These are phyloP conservation scores for Paralichthys olivaceus DNA, from an alignment of 2,113 vertebrate species.

Conservation along the genomic window DNA sequence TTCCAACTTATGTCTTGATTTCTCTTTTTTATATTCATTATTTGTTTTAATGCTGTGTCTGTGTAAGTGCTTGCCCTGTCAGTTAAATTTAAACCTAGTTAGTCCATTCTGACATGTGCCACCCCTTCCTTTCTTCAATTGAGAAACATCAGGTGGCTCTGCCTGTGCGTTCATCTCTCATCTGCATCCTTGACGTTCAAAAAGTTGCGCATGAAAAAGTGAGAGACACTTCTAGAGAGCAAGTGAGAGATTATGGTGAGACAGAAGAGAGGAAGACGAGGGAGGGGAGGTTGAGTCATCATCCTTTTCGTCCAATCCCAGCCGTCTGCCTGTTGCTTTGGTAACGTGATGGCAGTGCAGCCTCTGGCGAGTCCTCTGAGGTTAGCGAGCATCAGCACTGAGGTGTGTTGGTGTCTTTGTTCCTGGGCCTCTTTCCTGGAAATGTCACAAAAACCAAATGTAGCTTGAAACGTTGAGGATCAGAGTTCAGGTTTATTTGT, in stretches of 20 bases:
- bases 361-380: constrained; percentile 64
- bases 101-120: neutral
- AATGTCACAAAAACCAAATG: constrained; percentile 12
- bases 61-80: neutral
- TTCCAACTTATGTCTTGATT: neutral
- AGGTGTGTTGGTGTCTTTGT: constrained; percentile 40
- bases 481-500: constrained; percentile 6
- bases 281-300: constrained; percentile 73
- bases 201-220: constrained; percentile 62
- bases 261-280: constrained; percentile 40
- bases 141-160: constrained; percentile 5
- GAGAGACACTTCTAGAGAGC: constrained; percentile 45
- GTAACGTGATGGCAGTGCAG: constrained; percentile 76
- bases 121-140: constrained; percentile 8
- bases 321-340: constrained; percentile 76
- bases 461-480: neutral
- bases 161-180: neutral
- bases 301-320: constrained; percentile 62
- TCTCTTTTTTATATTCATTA: neutral
- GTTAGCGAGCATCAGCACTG: constrained; percentile 42
- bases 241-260: constrained; percentile 28
- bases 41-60: neutral
- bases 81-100: neutral
- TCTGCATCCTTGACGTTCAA: constrained; percentile 35
- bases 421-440: neutral